These are phyloP conservation scores for Holothuria scabra DNA, from an alignment of 53 echinoderm and acorn worm genomes.

Conservation along the genomic window DNA sequence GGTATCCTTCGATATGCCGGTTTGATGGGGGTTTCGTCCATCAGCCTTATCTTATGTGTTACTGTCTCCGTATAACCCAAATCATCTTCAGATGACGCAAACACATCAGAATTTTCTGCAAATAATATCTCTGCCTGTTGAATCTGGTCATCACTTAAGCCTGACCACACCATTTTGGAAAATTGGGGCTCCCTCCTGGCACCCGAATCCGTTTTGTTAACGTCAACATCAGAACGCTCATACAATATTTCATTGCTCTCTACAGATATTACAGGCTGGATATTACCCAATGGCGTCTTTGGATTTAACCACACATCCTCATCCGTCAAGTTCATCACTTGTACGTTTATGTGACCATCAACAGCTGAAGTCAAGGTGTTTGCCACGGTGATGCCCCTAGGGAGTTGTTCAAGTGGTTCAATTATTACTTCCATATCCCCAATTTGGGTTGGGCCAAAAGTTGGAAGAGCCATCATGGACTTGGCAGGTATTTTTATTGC, in stretches of 20 bases:
- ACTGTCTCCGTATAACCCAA: not conserved
- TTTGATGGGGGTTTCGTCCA: slow-evolving; percentile 18
- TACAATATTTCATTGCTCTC: not conserved
- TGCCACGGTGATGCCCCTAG: not conserved
- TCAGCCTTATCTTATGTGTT: not conserved
- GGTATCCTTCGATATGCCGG: slow-evolving; percentile 55
- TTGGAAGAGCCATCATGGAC: not conserved
- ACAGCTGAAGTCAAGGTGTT: not conserved
- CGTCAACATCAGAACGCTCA: not conserved
- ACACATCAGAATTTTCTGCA: not conserved
- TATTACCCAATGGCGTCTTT: slow-evolving; percentile 18
- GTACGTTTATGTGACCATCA: not conserved
- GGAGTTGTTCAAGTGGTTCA: slow-evolving; percentile 14
- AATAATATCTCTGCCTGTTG: not conserved
- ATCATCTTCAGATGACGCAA: slow-evolving; percentile 8
- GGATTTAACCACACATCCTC: slow-evolving; percentile 23
- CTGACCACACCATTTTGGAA: not conserved
- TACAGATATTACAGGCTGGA: slow-evolving; percentile 18
- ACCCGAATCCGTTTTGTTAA: not conserved
- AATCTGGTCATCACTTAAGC: not conserved
- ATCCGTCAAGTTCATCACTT: slow-evolving; percentile 29
- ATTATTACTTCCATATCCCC: not conserved
- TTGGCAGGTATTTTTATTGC: slow-evolving; percentile 13
- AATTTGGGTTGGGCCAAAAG: not conserved
- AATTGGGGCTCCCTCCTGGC: not conserved